A percentile compares a stretch with the other conserved stretches of the same genome.
These are phyloP conservation scores for Drosophila anomalipes DNA, from an alignment of 2,888 invertebrate species.

Conservation along the genomic window DNA sequence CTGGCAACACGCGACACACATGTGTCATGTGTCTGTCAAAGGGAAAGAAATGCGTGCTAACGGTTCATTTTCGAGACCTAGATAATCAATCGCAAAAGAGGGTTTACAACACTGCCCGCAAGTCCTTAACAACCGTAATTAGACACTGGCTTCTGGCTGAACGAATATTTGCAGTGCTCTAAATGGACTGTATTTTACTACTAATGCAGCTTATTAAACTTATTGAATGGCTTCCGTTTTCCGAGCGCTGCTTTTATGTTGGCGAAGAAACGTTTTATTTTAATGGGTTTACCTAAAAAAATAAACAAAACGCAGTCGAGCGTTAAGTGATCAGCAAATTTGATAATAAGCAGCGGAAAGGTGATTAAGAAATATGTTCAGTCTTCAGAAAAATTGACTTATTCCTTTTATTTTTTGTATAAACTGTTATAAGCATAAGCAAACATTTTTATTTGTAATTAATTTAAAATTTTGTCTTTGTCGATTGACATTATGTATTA, in stretches of 20 bases:
- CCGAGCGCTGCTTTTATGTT: background rate
- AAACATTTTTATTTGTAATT: background rate
- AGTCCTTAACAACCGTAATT: constrained; percentile 40
- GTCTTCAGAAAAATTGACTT: background rate
- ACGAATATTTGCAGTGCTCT: background rate
- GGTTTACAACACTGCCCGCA: background rate
- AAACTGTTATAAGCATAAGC: background rate
- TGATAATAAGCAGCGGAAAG: background rate
- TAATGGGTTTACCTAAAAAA: background rate
- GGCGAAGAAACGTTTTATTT: background rate
- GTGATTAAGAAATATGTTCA: background rate
- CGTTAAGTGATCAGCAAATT: background rate
- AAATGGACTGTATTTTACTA: constrained; percentile 28
- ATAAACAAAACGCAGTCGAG: background rate
- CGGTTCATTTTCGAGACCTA: constrained; percentile 26
- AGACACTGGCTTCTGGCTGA: background rate
- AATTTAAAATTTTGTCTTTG: background rate
- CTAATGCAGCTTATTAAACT: background rate
- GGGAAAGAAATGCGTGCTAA: constrained; percentile 39
- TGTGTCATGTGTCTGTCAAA: constrained; percentile 46
- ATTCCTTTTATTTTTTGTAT: background rate
- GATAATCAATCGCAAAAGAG: constrained; percentile 36
- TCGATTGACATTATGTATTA: background rate
- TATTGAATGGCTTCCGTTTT: constrained; percentile 16
- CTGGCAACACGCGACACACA: constrained; percentile 52